A percentile compares a stretch with the other conserved stretches of the same genome.
These are phyloP conservation scores for Exephanes ischioxanthus DNA, from an alignment of 2,888 invertebrate genomes.

Conservation along the genomic window DNA sequence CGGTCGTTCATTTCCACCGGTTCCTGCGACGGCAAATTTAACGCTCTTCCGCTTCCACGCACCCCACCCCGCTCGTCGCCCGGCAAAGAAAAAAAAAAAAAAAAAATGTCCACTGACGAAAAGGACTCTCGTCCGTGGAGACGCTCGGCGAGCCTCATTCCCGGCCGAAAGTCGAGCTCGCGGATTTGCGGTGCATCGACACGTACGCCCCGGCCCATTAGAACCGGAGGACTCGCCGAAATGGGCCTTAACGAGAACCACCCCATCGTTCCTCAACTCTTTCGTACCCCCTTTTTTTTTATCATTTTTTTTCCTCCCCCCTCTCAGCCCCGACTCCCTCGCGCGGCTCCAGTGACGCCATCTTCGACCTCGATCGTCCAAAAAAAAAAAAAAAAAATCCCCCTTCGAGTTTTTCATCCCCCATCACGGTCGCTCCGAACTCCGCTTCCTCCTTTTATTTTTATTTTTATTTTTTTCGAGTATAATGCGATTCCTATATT, in stretches of 20 bases:
- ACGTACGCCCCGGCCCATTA: slow-evolving; percentile 49
- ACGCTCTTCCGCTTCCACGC: slow-evolving; percentile 24
- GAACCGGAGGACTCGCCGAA: slow-evolving; percentile 9
- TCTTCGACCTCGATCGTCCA: slow-evolving; percentile 66
- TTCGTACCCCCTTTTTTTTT: background rate
- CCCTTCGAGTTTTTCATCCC: background rate
- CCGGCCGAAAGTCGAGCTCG: background rate
- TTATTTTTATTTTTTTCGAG: slow-evolving; percentile 70
- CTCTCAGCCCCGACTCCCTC: background rate
- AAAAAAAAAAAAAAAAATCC: background rate
- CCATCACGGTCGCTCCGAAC: slow-evolving; percentile 9
- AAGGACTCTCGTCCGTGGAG: slow-evolving; percentile 15
- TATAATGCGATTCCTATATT: slow-evolving; percentile 78
- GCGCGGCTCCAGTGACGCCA: slow-evolving; percentile 43
- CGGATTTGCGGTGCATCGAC: slow-evolving; percentile 24
- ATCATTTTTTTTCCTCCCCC: background rate
- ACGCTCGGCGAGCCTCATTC: background rate
- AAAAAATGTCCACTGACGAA: slow-evolving; percentile 2
- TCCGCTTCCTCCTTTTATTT: background rate
- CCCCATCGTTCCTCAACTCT: background rate
- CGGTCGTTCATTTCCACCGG: slow-evolving; percentile 1
- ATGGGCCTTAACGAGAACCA: slow-evolving; percentile 1
- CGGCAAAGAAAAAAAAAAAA: background rate
- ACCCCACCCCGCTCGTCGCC: background rate
- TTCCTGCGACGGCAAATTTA: slow-evolving; percentile 35